A percentile compares a stretch with the other conserved stretches of the same genome.
phyloP scores from a whole-genome alignment of 2,888 invertebrate species.

The Hirtodrosophila trivittata region DNA sequence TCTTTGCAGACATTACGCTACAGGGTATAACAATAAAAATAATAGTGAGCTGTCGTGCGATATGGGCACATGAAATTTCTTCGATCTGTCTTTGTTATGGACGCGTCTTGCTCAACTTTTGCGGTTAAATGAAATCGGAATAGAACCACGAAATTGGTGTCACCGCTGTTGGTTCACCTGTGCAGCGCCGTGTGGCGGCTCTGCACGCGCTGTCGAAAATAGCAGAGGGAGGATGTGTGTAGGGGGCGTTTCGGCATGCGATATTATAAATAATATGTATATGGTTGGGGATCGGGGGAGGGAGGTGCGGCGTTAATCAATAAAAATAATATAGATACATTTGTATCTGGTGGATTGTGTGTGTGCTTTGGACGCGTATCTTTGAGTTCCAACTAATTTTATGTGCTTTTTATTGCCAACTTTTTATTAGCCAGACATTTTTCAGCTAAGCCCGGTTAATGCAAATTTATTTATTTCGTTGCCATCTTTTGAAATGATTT shows the following conservation, averaged over 20 bases:
- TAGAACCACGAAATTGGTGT: constrained; percentile 36
- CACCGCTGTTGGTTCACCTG: constrained; percentile 63
- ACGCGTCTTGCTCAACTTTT: constrained; percentile 39
- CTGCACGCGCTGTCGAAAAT: constrained; percentile 62
- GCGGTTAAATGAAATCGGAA: constrained; percentile 5
- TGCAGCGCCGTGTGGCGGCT: constrained; percentile 17
- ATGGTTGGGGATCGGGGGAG: constrained; percentile 16
- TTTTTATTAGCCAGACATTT: constrained; percentile 77
- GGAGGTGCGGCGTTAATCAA: constrained; percentile 53
- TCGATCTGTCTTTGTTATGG: constrained; percentile 14
- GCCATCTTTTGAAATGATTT: constrained; percentile 38
- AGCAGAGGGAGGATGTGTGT: constrained; percentile 2
- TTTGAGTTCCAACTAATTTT: constrained; percentile 58
- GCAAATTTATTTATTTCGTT: constrained; percentile 70
- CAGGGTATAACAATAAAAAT: constrained; percentile 24
- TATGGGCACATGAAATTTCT: not conserved
- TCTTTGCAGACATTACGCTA: not conserved
- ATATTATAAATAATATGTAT: constrained; percentile 69
- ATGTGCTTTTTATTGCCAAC: constrained; percentile 75
- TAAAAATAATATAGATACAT: constrained; percentile 60
- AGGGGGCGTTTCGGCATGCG: constrained; percentile 6
- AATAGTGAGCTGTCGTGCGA: constrained; percentile 8
- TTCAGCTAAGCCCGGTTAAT: constrained; percentile 72
- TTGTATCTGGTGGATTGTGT: constrained; percentile 42
- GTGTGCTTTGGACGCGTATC: constrained; percentile 5